Percentiles rank a stretch among this genome's conserved stretches.
phyloP scores from a whole-genome alignment of 2,113 vertebrate species.

The Leiothrix lutea region DNA sequence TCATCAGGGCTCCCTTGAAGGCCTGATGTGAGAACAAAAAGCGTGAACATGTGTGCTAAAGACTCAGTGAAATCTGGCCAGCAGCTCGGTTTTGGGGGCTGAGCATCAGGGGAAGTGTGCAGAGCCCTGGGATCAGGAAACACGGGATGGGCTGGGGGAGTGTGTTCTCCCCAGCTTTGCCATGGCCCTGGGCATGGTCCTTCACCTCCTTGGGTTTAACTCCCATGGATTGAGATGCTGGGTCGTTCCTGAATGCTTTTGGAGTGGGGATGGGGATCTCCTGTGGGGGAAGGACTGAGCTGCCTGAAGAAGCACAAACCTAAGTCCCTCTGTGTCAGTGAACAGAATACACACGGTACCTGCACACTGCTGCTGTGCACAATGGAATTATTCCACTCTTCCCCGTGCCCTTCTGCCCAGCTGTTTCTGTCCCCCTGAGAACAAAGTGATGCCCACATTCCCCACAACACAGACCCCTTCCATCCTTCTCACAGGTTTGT shows the following conservation, averaged over 20 bases:
- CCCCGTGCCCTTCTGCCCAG: accelerated
- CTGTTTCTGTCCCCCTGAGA: neutral
- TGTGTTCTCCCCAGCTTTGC: neutral
- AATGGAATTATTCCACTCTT: neutral
- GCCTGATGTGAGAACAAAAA: constrained; percentile 75
- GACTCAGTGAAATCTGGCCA: neutral
- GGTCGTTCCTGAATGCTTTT: neutral
- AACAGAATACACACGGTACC: accelerated
- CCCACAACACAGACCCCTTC: neutral
- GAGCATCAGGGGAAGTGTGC: accelerated
- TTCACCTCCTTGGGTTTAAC: too few species aligned
- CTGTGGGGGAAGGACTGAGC: neutral
- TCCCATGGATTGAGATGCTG: neutral
- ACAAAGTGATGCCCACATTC: neutral
- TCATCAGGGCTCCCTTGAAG: constrained; percentile 94
- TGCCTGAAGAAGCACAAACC: neutral
- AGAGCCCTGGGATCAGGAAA: neutral
- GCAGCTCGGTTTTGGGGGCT: accelerated
- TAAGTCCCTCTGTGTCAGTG: neutral
- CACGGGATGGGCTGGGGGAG: accelerated
- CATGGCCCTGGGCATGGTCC: neutral
- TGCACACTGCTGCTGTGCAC: neutral
- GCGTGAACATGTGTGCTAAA: neutral
- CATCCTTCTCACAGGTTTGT: neutral
- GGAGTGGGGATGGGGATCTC: neutral